Evolutionary conservation across 2,113 vertebrate genomes (phyloP).

Genomic region (Pimephales promelas): DNA sequence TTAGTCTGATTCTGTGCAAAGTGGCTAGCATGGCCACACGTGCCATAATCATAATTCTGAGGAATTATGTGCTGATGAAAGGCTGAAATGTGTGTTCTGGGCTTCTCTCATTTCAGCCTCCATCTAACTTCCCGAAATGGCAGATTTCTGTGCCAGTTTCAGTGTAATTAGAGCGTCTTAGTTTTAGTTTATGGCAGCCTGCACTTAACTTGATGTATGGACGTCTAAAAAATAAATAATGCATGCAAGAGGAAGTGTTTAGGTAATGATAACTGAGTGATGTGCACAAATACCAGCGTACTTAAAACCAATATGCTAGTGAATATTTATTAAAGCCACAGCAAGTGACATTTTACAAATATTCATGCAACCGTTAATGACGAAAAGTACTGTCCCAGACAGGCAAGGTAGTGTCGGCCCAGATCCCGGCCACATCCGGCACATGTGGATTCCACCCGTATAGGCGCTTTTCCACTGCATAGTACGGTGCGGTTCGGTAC

Average conservation of each 20-base stretch:
- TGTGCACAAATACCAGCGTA: neutral
- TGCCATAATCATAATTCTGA: neutral
- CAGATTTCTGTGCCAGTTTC: neutral
- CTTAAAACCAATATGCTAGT: neutral
- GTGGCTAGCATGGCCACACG: neutral
- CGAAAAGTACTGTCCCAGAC: neutral
- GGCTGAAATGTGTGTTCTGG: neutral
- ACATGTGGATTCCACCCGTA: too few species aligned
- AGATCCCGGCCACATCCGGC: too few species aligned
- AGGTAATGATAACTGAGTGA: neutral
- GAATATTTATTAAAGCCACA: neutral
- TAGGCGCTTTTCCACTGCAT: too few species aligned
- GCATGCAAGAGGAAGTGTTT: slow-evolving; percentile 10
- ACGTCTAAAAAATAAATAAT: slow-evolving; percentile 41
- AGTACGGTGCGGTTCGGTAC: too few species aligned
- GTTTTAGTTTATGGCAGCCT: neutral
- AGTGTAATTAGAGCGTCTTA: slow-evolving; percentile 22
- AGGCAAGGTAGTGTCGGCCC: too few species aligned
- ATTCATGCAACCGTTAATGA: neutral
- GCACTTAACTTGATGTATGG: slow-evolving; percentile 21
- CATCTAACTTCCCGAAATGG: neutral
- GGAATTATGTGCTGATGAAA: neutral
- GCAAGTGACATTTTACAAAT: neutral
- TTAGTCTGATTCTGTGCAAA: neutral
- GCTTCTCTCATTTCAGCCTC: neutral